Evolutionary conservation across 2,888 invertebrate genomes (phyloP), one percentile per base, ranked within the genome.

Genomic region (Rhagonycha lutea): DNA sequence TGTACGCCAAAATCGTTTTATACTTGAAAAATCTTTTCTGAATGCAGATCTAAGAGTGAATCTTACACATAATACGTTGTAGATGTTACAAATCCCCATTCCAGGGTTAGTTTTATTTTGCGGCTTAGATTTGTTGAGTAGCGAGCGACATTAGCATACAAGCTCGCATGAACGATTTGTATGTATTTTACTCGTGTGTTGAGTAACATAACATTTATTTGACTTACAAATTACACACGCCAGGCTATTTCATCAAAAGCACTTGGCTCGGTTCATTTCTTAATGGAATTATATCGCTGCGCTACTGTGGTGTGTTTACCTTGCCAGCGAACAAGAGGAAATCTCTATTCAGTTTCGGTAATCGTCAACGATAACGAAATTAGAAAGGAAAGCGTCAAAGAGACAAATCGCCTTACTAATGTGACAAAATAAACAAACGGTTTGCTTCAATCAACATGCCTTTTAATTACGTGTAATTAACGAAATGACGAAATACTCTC

Each of bases 221-320:
- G 86, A 86, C 86, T 86, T 86, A 82, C 84, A 86, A 85, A 86
- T 86, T 86, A 85, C 81, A 84, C 84, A 82, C 85, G 80, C 84
- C 82, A 80, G 80, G 78, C 82, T 81, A 78, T 83, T 82, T 82
- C 83, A 83, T 85, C 83, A 83, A 84, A 84, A 86, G 85, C 87
- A 82, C 84, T 85, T 82, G 85, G 85, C 85, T 86, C 85, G 84
- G 85, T 86, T 86, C 86, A 86, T 87, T 87, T 86, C 87, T 87
- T 87, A 87, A 87, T 87, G 86, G 87, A 86, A 87, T 87, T 86
- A 87, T 84, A 83, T 83, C 84, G 81, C 83, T 79, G 84, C 81
- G 82, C 47, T 65, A 24, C 63, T 26, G 63, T 4, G 63, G 63
- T 65, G 79, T 86, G 85, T 86, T 86, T 86, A 84, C 84, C 82